Percentiles rank a stretch among this genome's conserved stretches.
phyloP scores from a whole-genome alignment of 35 echinoderm and acorn worm genomes.

The Amphiura filiformis region DNA sequence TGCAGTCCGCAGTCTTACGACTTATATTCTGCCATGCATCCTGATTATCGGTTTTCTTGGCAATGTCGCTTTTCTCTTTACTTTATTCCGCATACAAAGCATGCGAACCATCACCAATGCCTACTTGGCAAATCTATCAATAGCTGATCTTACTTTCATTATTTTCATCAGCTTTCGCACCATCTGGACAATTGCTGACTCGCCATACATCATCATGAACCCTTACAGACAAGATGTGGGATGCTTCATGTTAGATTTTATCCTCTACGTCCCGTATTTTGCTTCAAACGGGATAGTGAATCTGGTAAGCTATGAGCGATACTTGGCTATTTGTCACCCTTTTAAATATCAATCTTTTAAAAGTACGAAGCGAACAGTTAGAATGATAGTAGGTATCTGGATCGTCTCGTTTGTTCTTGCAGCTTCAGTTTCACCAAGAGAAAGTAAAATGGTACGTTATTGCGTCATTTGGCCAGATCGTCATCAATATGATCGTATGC shows the following conservation, averaged over 20 bases:
- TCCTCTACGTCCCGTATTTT: slow-evolving; percentile 18
- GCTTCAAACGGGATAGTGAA: slow-evolving; percentile 30
- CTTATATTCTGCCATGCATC: slow-evolving; percentile 25
- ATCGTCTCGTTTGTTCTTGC: not conserved
- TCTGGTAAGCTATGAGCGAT: slow-evolving; percentile 31
- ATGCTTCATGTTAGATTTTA: slow-evolving; percentile 9
- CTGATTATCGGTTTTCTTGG: slow-evolving; percentile 23
- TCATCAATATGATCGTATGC: not conserved
- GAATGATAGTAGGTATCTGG: slow-evolving; percentile 13
- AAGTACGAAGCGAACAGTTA: not conserved
- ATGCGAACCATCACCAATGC: slow-evolving; percentile 59
- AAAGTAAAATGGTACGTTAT: not conserved
- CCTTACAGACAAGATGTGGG: not conserved
- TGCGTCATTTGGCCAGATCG: slow-evolving; percentile 25
- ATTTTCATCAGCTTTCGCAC: slow-evolving; percentile 12
- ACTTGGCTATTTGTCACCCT: slow-evolving; percentile 53
- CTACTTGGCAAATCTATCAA: slow-evolving; percentile 49
- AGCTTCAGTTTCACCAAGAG: not conserved
- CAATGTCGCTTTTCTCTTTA: slow-evolving; percentile 52
- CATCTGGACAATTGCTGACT: not conserved
- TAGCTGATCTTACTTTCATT: slow-evolving; percentile 43
- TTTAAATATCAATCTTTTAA: not conserved
- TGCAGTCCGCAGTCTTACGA: not conserved
- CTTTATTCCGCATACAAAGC: slow-evolving; percentile 27
- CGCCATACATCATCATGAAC: slow-evolving; percentile 11